Evolutionary conservation across 2,888 invertebrate genomes (phyloP), one percentile per base, ranked within the genome.

Genomic region (Pseudococcus viburni): DNA sequence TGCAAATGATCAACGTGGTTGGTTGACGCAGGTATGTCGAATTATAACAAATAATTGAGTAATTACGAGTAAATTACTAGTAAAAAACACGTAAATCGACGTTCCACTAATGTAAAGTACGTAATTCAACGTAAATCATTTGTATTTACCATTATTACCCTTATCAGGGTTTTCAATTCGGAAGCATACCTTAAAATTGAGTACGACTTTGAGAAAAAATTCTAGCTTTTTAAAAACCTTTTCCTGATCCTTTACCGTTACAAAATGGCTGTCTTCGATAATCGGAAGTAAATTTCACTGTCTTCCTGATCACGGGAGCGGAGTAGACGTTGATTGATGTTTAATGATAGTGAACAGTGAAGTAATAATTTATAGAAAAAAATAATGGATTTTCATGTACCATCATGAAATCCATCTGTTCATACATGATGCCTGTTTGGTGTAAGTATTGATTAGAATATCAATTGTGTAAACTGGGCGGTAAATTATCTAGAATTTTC

Each of bases 251-350:
- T 83, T 83, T 15, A 19, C 22, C 64, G 22, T 51, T 86, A 59
- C 86, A 86, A 86, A 86, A 86, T 86, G 86, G 86, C 86, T 68
- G 86, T 86, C 86, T 68, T 4, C 17, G 33, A 39, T 19, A 7
- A 33, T 73, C 26, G 19, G 33, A 17, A 73, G 8, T 33, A 15
- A 33, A 73, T 33, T 33, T 73, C 15, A 33, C 26, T 73, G 17
- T 33, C 73, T 33, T 73, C 73, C 73, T 33, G 19, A 73, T 33
- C 9, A 39, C 12, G 19, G 73, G 17, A 73, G 73, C 8, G 33
- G 19, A 73, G 5, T 73, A 33, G 73, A 73, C 33, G 33, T 73
- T 17, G 42, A 19, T 7, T 64, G 9, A 22, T 64, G 22, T 3
- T 64, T 64, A 64, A 64, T 64, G 17, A 33, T 26, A 11, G 26